Base-by-base conservation (phyloP, 2,888 invertebrate genomes). In the Aethes cnicana region DNA sequence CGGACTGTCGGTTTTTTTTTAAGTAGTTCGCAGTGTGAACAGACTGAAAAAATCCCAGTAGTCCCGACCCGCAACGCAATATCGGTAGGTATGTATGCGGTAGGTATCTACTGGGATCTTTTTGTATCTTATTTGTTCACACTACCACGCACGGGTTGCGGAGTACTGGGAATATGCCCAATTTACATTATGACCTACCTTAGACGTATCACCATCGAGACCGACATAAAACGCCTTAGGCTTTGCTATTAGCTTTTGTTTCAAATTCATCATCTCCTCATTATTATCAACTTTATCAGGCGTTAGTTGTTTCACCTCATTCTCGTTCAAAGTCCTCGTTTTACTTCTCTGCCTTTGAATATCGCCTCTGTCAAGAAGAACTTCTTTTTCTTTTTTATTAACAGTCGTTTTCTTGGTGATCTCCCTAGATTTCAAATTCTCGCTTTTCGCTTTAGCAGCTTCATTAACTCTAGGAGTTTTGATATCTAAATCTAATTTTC, bases 171-270 rank as follows among this genome's bases (percentile, higher is more conserved):
- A n/a, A n/a, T n/a, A n/a, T n/a, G 37, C 21, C 33, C 25, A 16
- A 12, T 25, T 32, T 12, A 39, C 25, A 23, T 5, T n/a, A 17
- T 3, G n/a, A 20, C 54, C 59, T 47, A 74, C 72, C 62, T 63
- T 67, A 9, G 56, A 36, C 55, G 72, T 64, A 3, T 64, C 66
- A 6, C 62, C 72, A 16, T 81, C 79, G 7, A 89, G 63, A 16
- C 80, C 81, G 0, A 90, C 68, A 60, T 68, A 90, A 68, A 84
- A 90, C 0, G 84, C 76, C 57, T 89, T 88, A 0, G 89, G 82
- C 11, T 84, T 74, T 1, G 86, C 88, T 0, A 48, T 63, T 1
- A 89, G 57, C 30, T 71, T 77, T 3, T 63, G 59, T 0, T 78
- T 59, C 26, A 86, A 62, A 59, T 83, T 83, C 2, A 72, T 47